Conservation (phyloP, 2,113 vertebrate species). For the Leucopsar rothschildi region DNA sequence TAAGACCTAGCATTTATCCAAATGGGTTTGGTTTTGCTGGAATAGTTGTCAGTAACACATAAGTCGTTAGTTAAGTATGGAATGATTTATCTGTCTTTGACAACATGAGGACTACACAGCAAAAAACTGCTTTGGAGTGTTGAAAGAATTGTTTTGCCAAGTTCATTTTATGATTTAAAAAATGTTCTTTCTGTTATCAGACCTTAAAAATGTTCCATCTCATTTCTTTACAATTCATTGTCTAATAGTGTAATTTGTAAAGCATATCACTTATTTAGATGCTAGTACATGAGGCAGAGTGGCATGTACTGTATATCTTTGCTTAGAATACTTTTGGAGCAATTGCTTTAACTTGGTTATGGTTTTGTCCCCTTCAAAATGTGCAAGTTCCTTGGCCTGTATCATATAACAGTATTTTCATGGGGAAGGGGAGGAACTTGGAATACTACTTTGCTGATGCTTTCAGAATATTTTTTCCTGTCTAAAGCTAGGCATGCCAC, state of each 20-base stretch:
- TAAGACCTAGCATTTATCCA: neutral
- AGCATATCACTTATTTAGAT: neutral
- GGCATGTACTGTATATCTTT: neutral
- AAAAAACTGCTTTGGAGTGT: neutral
- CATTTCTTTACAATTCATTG: neutral
- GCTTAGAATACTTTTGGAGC: neutral
- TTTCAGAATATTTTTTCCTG: neutral
- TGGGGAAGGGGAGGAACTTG: neutral
- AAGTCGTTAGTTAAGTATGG: neutral
- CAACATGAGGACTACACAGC: neutral
- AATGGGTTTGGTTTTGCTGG: neutral
- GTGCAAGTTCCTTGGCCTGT: neutral
- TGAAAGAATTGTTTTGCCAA: neutral
- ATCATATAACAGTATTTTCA: neutral
- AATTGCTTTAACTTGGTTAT: neutral
- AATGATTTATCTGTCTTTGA: neutral
- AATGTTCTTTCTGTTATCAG: neutral
- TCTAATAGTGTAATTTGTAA: neutral
- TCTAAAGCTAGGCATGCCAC: neutral
- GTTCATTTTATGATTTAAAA: neutral
- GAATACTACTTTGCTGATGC: neutral
- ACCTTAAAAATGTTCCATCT: neutral
- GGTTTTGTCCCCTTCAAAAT: neutral
- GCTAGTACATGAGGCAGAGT: neutral
- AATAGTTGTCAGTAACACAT: neutral